Conservation (phyloP, 2,888 invertebrate genomes). For the Tyria jacobaeae region DNA sequence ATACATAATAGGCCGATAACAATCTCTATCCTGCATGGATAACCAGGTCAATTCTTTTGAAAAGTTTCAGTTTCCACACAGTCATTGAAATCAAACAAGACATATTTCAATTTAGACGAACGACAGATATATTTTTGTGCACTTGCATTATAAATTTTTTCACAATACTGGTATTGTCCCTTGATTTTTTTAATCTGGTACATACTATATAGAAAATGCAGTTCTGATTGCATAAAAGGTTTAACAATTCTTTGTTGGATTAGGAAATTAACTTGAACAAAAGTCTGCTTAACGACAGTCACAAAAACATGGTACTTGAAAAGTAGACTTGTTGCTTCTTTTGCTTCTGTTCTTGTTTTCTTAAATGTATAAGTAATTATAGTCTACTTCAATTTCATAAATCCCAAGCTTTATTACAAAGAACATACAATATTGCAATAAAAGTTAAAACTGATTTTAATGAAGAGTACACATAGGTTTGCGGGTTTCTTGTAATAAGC, state of each 20-base stretch:
- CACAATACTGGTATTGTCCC: slow-evolving; percentile 55
- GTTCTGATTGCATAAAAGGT: background rate
- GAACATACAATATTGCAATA: no score
- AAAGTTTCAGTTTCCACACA: slow-evolving; percentile 67
- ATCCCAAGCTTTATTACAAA: no score
- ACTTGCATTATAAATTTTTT: slow-evolving; percentile 68
- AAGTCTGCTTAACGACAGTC: background rate
- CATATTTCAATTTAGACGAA: slow-evolving; percentile 75
- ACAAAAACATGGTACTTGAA: background rate
- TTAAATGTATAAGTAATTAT: no score
- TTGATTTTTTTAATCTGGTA: slow-evolving; percentile 27
- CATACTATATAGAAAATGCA: slow-evolving; percentile 25
- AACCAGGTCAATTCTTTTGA: slow-evolving; percentile 76
- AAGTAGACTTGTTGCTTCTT: background rate
- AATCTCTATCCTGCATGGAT: slow-evolving; percentile 65
- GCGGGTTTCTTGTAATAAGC: no score
- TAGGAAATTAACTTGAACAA: background rate
- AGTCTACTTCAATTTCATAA: no score
- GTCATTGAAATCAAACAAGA: slow-evolving; percentile 70
- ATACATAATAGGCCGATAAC: slow-evolving; percentile 64
- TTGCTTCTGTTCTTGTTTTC: no score
- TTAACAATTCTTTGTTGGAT: background rate
- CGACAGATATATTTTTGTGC: slow-evolving; percentile 71
- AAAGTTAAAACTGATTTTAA: no score
- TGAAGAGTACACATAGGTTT: no score